Evolutionary conservation across 2,888 invertebrate genomes (phyloP), one percentile per base, ranked within the genome.

Genomic region (Micropterix aruncella): DNA sequence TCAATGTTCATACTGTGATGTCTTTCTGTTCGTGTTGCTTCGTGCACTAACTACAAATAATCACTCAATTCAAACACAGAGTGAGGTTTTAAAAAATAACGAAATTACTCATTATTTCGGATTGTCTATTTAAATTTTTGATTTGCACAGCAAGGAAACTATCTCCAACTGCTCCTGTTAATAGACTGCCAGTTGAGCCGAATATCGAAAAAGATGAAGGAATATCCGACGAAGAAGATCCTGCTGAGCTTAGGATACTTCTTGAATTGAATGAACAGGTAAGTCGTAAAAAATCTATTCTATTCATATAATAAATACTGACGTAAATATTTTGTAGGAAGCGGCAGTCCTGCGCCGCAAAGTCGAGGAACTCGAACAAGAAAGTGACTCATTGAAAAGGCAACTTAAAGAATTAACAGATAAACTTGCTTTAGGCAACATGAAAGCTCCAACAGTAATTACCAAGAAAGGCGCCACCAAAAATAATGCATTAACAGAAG

Each of bases 221-320:
- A 43, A 79, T 79, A 50, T 80, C 83, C 5, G 84, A 83, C 55
- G 79, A 83, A 56, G 90, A 90, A 54, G 87, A 89, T 63, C 80
- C 83, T 12, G 79, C 85, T 16, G 91, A 93, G 61, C 64, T 92
- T 46, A 80, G 88, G 55, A 73, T 93, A 37, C 79, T 92, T 52
- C 67, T 94, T 43, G 93, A 93, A 62, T 73, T 92, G 41, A 86
- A 87, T 58, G 92, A 93, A 63, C 89, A 90, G 70, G 78, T 76
- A 61, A 46, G 12, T 7, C 27, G 12, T 5, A 27, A 27, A 27
- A n/a, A n/a, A n/a, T n/a, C n/a, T n/a, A n/a, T n/a, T n/a, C n/a
- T n/a, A n/a, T n/a, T n/a, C n/a, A n/a, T n/a, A n/a, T n/a, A n/a
- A n/a, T 27, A 27, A 27, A 27, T 27, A 7, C 12, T 27, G 27